Evolutionary conservation across 1,140 invertebrate genomes (phyloP), one percentile per base, ranked within the genome.

Genomic region (Brevipalpus yothersi): DNA sequence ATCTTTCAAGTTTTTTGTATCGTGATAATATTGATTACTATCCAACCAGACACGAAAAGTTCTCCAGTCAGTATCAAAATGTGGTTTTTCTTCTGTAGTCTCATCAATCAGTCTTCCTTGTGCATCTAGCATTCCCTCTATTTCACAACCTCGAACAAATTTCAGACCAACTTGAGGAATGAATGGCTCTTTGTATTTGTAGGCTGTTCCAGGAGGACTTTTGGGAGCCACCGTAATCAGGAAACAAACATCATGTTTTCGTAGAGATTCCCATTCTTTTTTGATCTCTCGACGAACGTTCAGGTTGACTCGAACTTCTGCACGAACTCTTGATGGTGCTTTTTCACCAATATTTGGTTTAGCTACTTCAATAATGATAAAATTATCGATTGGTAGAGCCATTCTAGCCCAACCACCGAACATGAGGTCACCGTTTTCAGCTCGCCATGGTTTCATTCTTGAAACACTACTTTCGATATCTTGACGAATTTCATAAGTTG

Each of bases 331-430:
- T 0, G 91, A 90, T 0, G 95, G 95, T 61, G 86, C 81, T 67
- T 85, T 90, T 70, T 98, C 92, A 0, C 94, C 83, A 41, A 80
- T 72, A 49, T 75, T 70, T 8, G 79, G 78, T 67, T 79, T 78
- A 5, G 75, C 77, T 39, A 73, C 74, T 74, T 96, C 90, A n/a
- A 96, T 86, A 17, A 97, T 85, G 12, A 84, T 83, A 73, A 97
- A 96, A 61, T 81, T 81, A 9, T 80, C 76, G 47, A 99, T 87
- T 0, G 90, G 88, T 66, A 95, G 84, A 2, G 94, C 93, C 94
- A 99, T 98, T 62, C 92, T 76, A 0, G 94, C 91, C 92, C 93
- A 98, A 17, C 94, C 93, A 9, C 88, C 88, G 74, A 93, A 99
- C 65, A 86, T 83, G 40, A 82, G 80, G 57, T 78, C 80, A 0